Conservation (phyloP, 2,888 invertebrate species). For the Drosophila koepferae region DNA sequence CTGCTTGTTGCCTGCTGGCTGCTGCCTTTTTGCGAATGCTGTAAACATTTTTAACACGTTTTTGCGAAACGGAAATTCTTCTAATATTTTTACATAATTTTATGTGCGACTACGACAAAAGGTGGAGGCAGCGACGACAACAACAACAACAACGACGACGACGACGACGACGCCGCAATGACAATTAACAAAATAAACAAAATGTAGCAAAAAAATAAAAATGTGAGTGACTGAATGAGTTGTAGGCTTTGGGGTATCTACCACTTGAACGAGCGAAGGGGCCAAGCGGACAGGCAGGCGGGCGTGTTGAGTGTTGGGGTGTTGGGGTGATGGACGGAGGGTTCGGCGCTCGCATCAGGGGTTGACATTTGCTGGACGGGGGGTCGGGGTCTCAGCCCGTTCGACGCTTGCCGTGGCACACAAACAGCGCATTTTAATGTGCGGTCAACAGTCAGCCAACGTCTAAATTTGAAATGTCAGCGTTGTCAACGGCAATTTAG, state of each 20-base stretch:
- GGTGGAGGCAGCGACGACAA: slow-evolving; percentile 41
- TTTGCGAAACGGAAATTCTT: slow-evolving; percentile 70
- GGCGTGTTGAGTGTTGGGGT: not conserved
- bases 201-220: slow-evolving; percentile 44
- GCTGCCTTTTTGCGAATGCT: slow-evolving; percentile 31
- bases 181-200: slow-evolving; percentile 64
- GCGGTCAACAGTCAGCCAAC: slow-evolving; percentile 77
- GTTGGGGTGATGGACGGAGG: not conserved
- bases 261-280: slow-evolving; percentile 13
- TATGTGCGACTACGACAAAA: slow-evolving; percentile 32
- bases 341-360: slow-evolving; percentile 1
- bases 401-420: slow-evolving; percentile 63
- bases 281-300: not conserved
- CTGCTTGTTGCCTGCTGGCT: not conserved
- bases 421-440: slow-evolving; percentile 73
- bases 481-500: slow-evolving; percentile 70
- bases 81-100: slow-evolving; percentile 63
- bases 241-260: slow-evolving; percentile 24
- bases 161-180: slow-evolving; percentile 35
- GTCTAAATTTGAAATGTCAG: slow-evolving; percentile 79
- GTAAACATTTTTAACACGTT: slow-evolving; percentile 65
- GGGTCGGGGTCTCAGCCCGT: slow-evolving; percentile 31
- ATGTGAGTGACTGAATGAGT: slow-evolving; percentile 32
- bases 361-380: slow-evolving; percentile 25
- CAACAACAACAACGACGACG: not conserved